Evolutionary conservation across 2,888 invertebrate species (phyloP).

Genomic region (Gryllus longicercus): DNA sequence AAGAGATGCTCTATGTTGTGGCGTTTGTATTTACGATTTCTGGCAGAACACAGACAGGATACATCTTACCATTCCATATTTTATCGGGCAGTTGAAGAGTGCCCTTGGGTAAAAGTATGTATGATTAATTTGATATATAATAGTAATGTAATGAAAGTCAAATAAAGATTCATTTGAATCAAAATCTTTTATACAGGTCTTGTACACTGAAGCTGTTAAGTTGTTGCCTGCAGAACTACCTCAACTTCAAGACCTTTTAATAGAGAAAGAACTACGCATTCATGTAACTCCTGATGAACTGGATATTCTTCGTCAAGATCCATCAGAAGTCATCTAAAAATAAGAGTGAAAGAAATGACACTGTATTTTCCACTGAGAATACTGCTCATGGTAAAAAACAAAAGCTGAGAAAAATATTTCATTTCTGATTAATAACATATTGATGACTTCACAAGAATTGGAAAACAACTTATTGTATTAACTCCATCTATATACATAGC

Average conservation of each 20-base stretch:
- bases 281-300: slow-evolving; percentile 76
- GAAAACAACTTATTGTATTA: too few species aligned
- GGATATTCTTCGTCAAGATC: slow-evolving; percentile 55
- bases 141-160: neutral
- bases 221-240: slow-evolving; percentile 61
- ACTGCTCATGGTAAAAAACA: too few species aligned
- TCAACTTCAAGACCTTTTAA: slow-evolving; percentile 69
- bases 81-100: slow-evolving; percentile 58
- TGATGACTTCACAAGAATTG: too few species aligned
- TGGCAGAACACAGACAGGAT: slow-evolving; percentile 48
- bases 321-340: neutral
- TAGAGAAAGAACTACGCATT: slow-evolving; percentile 69
- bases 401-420: too few species aligned
- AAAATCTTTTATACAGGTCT: slow-evolving; percentile 44
- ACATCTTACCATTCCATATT: slow-evolving; percentile 48
- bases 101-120: slow-evolving; percentile 61
- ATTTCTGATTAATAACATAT: too few species aligned
- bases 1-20: slow-evolving; percentile 57
- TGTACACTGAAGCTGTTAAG: slow-evolving; percentile 64
- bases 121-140: neutral
- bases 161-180: neutral
- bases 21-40: slow-evolving; percentile 60
- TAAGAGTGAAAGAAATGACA: too few species aligned
- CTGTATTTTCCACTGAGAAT: too few species aligned
- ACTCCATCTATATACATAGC: too few species aligned